Evolutionary conservation across 1,140 invertebrate species (phyloP).

Genomic region (Aphidius gifuensis): DNA sequence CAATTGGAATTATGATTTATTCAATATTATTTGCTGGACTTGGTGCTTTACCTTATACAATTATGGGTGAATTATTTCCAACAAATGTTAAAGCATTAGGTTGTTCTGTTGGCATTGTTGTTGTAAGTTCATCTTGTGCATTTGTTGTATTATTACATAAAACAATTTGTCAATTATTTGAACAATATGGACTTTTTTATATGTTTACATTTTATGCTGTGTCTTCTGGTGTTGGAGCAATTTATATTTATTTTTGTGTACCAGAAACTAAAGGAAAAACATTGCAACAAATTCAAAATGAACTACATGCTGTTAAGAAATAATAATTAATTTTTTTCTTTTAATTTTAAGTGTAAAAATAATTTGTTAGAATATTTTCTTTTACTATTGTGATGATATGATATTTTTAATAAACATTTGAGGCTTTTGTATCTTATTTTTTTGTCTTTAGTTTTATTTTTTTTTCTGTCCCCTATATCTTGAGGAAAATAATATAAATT

Average conservation of each 20-base stretch:
- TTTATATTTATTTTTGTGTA: slow-evolving; percentile 64
- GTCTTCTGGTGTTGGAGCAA: slow-evolving; percentile 40
- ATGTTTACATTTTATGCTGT: slow-evolving; percentile 53
- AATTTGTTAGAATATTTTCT: too few relatives aligned
- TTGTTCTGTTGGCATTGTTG: slow-evolving; percentile 60
- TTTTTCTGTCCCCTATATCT: too few relatives aligned
- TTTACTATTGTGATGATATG: too few relatives aligned
- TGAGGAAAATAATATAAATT: too few relatives aligned
- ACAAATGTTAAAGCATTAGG: slow-evolving; percentile 66
- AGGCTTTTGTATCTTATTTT: too few relatives aligned
- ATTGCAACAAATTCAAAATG: slow-evolving; percentile 60
- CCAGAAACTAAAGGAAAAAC: slow-evolving; percentile 78
- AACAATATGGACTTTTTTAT: slow-evolving; percentile 68
- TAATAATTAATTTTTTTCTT: too few relatives aligned
- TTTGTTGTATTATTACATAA: slow-evolving; percentile 69
- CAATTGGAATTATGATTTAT: slow-evolving; percentile 61
- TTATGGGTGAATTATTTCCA: slow-evolving; percentile 71
- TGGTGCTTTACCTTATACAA: slow-evolving; percentile 67
- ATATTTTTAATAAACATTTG: too few relatives aligned
- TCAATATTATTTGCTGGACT: slow-evolving; percentile 67
- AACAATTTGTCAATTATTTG: slow-evolving; percentile 57
- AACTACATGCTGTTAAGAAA: slow-evolving; percentile 27
- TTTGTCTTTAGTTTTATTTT: not conserved
- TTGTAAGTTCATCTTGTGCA: too few relatives aligned
- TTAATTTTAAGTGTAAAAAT: too few relatives aligned